Conservation (phyloP, 2,888 invertebrate species). For the Philopedon plagiatum region DNA sequence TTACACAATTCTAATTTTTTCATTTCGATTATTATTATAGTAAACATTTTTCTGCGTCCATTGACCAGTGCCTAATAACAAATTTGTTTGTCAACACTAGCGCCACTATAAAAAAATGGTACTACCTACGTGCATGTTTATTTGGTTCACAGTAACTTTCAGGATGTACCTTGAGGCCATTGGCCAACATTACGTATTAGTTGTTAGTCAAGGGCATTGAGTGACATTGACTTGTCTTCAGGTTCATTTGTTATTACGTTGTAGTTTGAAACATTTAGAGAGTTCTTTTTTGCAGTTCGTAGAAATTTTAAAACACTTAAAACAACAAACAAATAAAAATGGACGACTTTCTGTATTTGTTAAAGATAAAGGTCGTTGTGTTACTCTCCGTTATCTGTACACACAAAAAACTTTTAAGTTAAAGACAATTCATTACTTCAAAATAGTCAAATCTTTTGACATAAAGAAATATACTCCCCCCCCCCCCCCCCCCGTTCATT, state of each 20-base stretch:
- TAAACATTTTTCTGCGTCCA: background rate
- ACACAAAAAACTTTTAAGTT: no score
- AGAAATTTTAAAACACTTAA: no score
- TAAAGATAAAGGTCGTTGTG: no score
- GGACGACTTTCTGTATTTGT: no score
- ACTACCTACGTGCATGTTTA: background rate
- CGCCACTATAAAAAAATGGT: background rate
- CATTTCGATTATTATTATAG: background rate
- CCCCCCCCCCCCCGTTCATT: no score
- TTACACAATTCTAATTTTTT: no score
- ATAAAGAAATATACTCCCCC: no score
- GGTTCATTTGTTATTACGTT: slow-evolving; percentile 7
- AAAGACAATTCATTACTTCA: no score
- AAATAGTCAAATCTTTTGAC: no score
- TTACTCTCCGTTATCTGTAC: no score
- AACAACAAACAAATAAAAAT: no score
- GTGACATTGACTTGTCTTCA: slow-evolving; percentile 29
- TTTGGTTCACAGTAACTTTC: background rate
- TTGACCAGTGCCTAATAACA: slow-evolving; percentile 1
- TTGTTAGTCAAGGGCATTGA: slow-evolving; percentile 15
- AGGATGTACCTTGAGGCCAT: slow-evolving; percentile 16
- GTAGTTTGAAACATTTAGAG: background rate
- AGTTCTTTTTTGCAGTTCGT: background rate
- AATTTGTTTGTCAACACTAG: slow-evolving; percentile 2
- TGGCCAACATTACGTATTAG: slow-evolving; percentile 1